Conservation (phyloP, 2,888 invertebrate genomes). For the Diarsia mendica region DNA sequence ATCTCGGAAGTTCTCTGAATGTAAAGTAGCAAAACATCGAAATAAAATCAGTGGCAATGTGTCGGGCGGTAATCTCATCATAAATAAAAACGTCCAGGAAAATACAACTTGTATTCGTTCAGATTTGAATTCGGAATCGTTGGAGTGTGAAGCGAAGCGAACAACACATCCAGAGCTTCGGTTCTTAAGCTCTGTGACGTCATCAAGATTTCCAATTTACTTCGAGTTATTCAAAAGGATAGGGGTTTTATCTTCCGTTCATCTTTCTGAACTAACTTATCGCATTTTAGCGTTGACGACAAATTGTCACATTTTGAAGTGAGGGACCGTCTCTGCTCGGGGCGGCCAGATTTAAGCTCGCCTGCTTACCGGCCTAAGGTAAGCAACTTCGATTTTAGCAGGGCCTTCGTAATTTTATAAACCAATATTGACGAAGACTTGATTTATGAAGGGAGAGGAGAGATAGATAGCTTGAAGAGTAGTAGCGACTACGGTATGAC, state of each 20-base stretch:
- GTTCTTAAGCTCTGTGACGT: conserved; percentile 70
- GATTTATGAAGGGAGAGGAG: conserved; percentile 8
- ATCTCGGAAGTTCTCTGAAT: conserved; percentile 36
- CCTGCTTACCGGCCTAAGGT: conserved; percentile 41
- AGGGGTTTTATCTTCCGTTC: conserved; percentile 71
- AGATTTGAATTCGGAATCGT: conserved; percentile 65
- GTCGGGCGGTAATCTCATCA: conserved; percentile 49
- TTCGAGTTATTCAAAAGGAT: conserved; percentile 70
- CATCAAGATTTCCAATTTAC: conserved; percentile 75
- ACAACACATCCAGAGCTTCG: conserved; percentile 67
- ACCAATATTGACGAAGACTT: conserved; percentile 45
- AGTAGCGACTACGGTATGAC: not conserved
- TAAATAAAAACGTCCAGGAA: conserved; percentile 59
- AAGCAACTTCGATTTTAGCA: conserved; percentile 40
- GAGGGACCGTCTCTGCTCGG: conserved; percentile 14
- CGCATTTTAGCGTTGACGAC: conserved; percentile 61
- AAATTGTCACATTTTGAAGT: conserved; percentile 58
- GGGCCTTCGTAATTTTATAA: conserved; percentile 39
- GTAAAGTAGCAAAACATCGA: conserved; percentile 43
- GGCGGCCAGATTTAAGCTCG: conserved; percentile 35
- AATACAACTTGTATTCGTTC: conserved; percentile 56
- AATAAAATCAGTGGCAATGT: conserved; percentile 53
- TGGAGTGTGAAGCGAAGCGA: conserved; percentile 67
- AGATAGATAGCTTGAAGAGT: not conserved
- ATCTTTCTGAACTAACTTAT: conserved; percentile 70